These are phyloP conservation scores for Chaenocephalus aceratus DNA, from an alignment of 2,113 vertebrate species.

Conservation along the genomic window DNA sequence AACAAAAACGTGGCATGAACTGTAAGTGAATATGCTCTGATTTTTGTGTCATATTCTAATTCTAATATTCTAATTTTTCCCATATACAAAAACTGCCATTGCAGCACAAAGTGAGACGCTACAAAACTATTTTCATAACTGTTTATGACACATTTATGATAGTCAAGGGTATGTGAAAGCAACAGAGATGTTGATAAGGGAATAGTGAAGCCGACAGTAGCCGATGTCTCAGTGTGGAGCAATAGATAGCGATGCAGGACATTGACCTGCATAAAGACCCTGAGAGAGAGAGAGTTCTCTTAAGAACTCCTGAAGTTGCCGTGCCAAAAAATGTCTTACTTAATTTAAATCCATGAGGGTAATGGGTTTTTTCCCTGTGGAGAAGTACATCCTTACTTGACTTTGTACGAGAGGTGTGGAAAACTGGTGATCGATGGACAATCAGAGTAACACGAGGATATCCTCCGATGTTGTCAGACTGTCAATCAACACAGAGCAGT, in stretches of 20 bases:
- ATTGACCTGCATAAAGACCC: background rate
- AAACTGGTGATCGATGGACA: background rate
- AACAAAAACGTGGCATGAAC: too few relatives aligned
- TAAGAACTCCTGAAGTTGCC: background rate
- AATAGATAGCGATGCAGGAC: background rate
- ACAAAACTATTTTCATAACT: background rate
- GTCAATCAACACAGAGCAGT: background rate
- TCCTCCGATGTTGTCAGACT: conserved; percentile 11
- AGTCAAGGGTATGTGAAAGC: background rate
- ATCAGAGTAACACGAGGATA: conserved; percentile 18
- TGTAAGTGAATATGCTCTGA: too few relatives aligned
- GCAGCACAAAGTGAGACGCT: background rate
- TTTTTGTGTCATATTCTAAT: too few relatives aligned
- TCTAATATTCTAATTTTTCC: too few relatives aligned
- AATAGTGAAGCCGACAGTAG: background rate
- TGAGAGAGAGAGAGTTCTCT: background rate
- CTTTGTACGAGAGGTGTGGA: background rate
- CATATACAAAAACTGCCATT: background rate
- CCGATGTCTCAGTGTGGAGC: background rate
- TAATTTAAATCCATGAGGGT: background rate
- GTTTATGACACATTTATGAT: background rate
- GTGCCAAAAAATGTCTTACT: background rate
- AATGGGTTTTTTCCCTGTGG: background rate
- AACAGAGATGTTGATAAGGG: background rate
- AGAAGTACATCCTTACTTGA: background rate